Conservation (phyloP, 2,888 invertebrate species). For the Globia sparganii region DNA sequence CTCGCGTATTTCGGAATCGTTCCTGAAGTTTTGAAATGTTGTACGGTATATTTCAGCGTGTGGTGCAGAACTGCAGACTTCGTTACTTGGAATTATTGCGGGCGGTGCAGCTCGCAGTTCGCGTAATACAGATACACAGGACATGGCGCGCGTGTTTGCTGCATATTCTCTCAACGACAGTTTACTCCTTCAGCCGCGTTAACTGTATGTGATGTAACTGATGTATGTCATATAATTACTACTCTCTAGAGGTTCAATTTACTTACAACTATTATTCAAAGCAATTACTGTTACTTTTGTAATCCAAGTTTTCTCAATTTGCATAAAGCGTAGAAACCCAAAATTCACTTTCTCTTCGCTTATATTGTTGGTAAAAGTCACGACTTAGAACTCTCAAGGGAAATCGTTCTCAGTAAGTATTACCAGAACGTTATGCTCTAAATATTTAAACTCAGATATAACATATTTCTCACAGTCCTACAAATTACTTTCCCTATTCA, state of each 20-base stretch:
- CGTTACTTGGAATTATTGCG: conserved; percentile 70
- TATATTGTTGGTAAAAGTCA: conserved; percentile 57
- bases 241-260: conserved; percentile 34
- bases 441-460: conserved; percentile 60
- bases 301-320: conserved; percentile 37
- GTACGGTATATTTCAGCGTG: conserved; percentile 66
- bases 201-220: conserved; percentile 36
- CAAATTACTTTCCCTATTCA: conserved; percentile 68
- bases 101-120: conserved; percentile 66
- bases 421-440: conserved; percentile 48
- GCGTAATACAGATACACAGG: conserved; percentile 41
- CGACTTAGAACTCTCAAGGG: conserved; percentile 32
- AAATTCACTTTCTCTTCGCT: conserved; percentile 56
- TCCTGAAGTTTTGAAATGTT: conserved; percentile 70
- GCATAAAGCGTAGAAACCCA: conserved; percentile 26
- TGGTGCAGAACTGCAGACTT: conserved; percentile 63
- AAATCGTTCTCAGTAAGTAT: conserved; percentile 34
- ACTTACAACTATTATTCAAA: conserved; percentile 19
- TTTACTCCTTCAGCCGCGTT: conserved; percentile 64
- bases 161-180: conserved; percentile 65
- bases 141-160: conserved; percentile 51
- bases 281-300: conserved; percentile 36
- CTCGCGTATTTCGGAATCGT: conserved; percentile 60
- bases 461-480: conserved; percentile 59
- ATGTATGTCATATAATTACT: conserved; percentile 24